phyloP scores from a whole-genome alignment of 2,113 vertebrate species.

The Ictalurus furcatus region DNA sequence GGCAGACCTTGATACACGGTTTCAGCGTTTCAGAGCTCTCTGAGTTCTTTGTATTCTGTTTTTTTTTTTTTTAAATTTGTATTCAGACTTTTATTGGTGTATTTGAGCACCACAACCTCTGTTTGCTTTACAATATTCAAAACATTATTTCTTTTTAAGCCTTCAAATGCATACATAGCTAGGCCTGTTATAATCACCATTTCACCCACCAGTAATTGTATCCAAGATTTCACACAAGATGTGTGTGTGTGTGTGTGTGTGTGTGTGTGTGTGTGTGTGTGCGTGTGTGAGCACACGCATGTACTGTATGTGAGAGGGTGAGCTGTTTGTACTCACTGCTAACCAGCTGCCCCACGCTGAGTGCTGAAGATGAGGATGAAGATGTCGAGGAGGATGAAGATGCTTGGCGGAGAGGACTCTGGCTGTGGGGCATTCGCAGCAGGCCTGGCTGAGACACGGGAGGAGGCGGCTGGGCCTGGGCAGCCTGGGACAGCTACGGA shows the following conservation, averaged over 20 bases:
- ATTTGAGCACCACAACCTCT: not conserved
- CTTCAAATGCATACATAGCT: not conserved
- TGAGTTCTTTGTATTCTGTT: not conserved
- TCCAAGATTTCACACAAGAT: not conserved
- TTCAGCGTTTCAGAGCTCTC: slow-evolving; percentile 6
- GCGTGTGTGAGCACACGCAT: not conserved
- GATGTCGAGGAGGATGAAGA: slow-evolving; percentile 92
- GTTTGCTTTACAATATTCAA: slow-evolving; percentile 5
- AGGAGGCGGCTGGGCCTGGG: slow-evolving; percentile 85
- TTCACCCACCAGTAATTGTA: slow-evolving; percentile 6
- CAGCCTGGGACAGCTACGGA: slow-evolving; percentile 82
- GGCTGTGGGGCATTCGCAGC: slow-evolving; percentile 93
- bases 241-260: not conserved
- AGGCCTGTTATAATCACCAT: not conserved
- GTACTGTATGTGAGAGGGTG: not conserved
- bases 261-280: slow-evolving; percentile 11
- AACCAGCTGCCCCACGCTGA: slow-evolving; percentile 99
- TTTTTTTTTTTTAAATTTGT: too few relatives aligned
- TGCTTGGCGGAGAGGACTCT: slow-evolving; percentile 89
- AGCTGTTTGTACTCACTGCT: slow-evolving; percentile 89
- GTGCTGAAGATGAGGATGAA: slow-evolving; percentile 93
- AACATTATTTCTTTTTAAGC: not conserved
- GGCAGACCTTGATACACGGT: slow-evolving; percentile 33
- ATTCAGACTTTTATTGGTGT: not conserved
- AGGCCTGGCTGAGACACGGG: slow-evolving; percentile 86